Conservation (phyloP, 1,140 invertebrate species). For the Meloidogyne chitwoodi region DNA sequence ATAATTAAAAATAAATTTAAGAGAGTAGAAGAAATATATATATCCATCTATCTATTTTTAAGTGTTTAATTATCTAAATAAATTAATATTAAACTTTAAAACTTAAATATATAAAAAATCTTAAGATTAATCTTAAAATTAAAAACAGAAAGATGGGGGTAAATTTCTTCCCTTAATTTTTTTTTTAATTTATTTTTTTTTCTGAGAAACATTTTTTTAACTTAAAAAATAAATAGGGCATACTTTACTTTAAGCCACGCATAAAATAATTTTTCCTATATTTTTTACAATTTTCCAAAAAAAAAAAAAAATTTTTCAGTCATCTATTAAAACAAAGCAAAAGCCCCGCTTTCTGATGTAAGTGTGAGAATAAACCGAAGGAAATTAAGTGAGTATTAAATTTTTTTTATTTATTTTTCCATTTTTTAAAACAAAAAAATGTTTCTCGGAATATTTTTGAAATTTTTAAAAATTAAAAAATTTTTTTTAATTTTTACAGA, state of each 20-base stretch:
- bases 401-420: conserved; percentile 16
- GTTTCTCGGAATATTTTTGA: neutral
- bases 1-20: no score
- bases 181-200: no score
- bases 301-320: neutral
- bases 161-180: no score
- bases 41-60: no score
- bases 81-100: no score
- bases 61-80: no score
- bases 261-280: neutral
- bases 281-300: neutral
- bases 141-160: no score
- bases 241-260: neutral
- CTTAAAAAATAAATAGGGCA: neutral
- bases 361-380: neutral
- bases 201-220: neutral
- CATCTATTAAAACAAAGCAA: neutral
- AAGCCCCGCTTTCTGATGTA: neutral
- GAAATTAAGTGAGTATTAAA: neutral
- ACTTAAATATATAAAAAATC: no score
- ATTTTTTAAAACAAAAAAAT: neutral
- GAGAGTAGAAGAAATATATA: no score
- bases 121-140: no score
- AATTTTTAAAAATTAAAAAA: neutral
- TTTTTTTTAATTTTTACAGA: conserved; percentile 3